Evolutionary conservation across 2,113 vertebrate species (phyloP), one percentile per base, ranked within the genome.

Genomic region (Beaufortia kweichowensis): DNA sequence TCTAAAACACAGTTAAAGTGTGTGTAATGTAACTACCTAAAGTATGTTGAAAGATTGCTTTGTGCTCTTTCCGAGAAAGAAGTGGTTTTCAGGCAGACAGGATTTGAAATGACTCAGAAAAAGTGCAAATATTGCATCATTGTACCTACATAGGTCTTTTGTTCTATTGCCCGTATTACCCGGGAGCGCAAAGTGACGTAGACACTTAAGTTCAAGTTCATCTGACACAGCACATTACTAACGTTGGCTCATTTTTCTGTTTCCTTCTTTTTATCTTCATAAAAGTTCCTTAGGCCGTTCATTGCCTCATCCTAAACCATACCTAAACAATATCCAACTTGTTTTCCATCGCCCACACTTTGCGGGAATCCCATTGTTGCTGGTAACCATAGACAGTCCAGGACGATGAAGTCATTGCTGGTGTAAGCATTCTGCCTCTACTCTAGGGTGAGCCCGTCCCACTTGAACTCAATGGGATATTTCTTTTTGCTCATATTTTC

Each of bases 261-360:
- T 85, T 64, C 41, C 77, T 79, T 77, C 77, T 79, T 82, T 83
- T 48, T n/a, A n/a, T n/a, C n/a, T n/a, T 4, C 77, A 83, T n/a
- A 53, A n/a, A 73, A 77, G 81, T 77, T 86, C 85, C 80, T 26
- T 21, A 15, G 78, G 84, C 85, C 79, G 55, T 71, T 69, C 60
- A 39, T 83, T 83, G 86, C 83, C 66, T 85, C 83, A 84, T 87
- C 68, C 53, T 57, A 12, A 46, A 31, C 29, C 70, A 48, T 61
- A 61, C 57, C 87, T 89, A 87, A 86, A 92, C 90, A 93, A 90
- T 89, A 86, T 85, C 86, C 75, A 75, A 87, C 87, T 87, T 92
- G 92, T 89, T 92, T 86, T 90, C 84, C 57, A 6, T 86, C 83
- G 63, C 87, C 87, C 78, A 79, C 82, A 78, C 65, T 41, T 90